phyloP scores from a whole-genome alignment of 2,888 invertebrate genomes.

The Drosophila sordidula region DNA sequence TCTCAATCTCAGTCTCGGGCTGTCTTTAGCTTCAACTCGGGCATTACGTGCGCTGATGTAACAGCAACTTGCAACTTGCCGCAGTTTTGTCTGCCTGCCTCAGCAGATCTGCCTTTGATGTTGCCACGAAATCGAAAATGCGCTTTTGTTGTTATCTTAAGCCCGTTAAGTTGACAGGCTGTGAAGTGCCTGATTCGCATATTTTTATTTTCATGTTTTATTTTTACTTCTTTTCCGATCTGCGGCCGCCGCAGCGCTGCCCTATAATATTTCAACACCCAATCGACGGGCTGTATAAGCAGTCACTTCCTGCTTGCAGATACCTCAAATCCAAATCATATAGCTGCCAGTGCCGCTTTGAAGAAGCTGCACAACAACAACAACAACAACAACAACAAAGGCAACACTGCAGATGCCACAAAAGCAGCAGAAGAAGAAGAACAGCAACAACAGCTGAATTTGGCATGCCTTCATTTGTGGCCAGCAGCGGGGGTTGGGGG shows the following conservation, averaged over 20 bases:
- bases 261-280: slow-evolving; percentile 74
- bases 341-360: slow-evolving; percentile 54
- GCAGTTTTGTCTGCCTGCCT: slow-evolving; percentile 33
- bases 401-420: slow-evolving; percentile 36
- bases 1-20: slow-evolving; percentile 45
- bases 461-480: slow-evolving; percentile 49
- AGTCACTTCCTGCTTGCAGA: slow-evolving; percentile 67
- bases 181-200: slow-evolving; percentile 51
- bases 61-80: slow-evolving; percentile 43
- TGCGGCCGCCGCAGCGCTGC: slow-evolving; percentile 10
- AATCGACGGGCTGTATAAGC: slow-evolving; percentile 57
- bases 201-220: slow-evolving; percentile 9
- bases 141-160: slow-evolving; percentile 60
- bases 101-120: slow-evolving; percentile 57
- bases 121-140: slow-evolving; percentile 55
- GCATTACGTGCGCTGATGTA: slow-evolving; percentile 71
- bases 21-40: slow-evolving; percentile 34
- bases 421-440: slow-evolving; percentile 37
- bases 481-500: background rate
- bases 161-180: slow-evolving; percentile 53
- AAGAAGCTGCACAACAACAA: slow-evolving; percentile 28
- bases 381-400: slow-evolving; percentile 10
- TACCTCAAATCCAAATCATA: slow-evolving; percentile 40
- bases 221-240: slow-evolving; percentile 13
- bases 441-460: slow-evolving; percentile 54